phyloP scores from a whole-genome alignment of 1,140 invertebrate genomes.

The Panagrolaimus sp. region DNA sequence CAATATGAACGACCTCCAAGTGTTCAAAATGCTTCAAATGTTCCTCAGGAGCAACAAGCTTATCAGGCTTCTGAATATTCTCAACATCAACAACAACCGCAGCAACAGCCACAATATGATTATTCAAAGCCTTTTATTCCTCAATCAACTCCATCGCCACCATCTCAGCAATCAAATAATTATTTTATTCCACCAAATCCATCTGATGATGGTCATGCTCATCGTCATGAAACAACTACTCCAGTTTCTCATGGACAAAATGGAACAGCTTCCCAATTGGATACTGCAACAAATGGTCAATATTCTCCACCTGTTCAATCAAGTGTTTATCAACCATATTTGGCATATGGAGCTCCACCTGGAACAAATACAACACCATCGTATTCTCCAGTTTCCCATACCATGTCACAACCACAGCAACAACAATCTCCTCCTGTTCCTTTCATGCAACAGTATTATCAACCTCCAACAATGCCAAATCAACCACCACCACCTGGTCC shows the following conservation, averaged over 20 bases:
- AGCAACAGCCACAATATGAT: background rate
- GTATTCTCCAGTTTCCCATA: background rate
- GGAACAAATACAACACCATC: constrained; percentile 1
- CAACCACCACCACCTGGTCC: constrained; percentile 11
- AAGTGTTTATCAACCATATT: constrained; percentile 44
- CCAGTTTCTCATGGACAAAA: background rate
- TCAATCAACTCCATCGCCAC: background rate
- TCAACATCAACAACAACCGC: background rate
- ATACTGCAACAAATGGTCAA: constrained; percentile 1
- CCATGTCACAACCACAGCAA: background rate
- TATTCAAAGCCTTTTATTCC: constrained; percentile 12
- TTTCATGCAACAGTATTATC: constrained; percentile 7
- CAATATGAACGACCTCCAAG: background rate
- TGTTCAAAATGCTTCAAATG: no score
- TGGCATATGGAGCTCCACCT: constrained; percentile 46
- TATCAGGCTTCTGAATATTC: background rate
- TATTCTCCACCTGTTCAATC: constrained; percentile 11
- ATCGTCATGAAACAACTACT: background rate
- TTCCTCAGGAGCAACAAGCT: no score
- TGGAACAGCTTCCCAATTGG: background rate
- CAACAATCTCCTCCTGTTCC: constrained; percentile 9
- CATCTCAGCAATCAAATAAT: background rate
- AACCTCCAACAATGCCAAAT: background rate
- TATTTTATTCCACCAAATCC: background rate
- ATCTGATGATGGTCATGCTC: background rate